Evolutionary conservation across 1,140 invertebrate genomes (phyloP).

Genomic region (Ips nitidus): DNA sequence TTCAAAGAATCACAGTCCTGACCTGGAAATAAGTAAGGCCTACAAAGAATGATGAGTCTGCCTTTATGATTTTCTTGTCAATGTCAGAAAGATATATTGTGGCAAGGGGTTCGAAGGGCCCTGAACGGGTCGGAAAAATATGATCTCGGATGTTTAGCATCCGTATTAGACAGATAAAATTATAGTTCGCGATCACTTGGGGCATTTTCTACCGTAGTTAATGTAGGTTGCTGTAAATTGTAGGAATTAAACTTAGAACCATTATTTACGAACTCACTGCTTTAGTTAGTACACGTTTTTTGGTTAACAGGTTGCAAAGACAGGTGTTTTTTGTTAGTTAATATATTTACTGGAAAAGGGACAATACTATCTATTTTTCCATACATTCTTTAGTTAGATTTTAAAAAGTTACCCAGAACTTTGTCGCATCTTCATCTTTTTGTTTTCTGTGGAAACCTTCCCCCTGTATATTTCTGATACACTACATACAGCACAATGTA

Average conservation of each 20-base stretch:
- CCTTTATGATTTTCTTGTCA: constrained; percentile 44
- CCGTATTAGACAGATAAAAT: constrained; percentile 38
- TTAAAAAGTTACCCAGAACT: too few relatives aligned
- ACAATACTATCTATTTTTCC: too few relatives aligned
- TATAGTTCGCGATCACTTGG: constrained; percentile 37
- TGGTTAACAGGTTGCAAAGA: too few relatives aligned
- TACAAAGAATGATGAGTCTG: constrained; percentile 36
- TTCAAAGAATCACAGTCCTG: not conserved
- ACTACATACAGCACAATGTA: too few relatives aligned
- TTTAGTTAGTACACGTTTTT: not conserved
- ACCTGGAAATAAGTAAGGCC: constrained; percentile 15
- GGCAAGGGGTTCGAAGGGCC: constrained; percentile 28
- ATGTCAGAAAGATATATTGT: constrained; percentile 43
- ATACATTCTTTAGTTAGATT: too few relatives aligned
- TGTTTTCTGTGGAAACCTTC: too few relatives aligned
- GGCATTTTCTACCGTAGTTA: constrained; percentile 37
- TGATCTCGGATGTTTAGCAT: constrained; percentile 24
- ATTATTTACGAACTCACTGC: constrained; percentile 9
- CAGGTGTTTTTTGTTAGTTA: too few relatives aligned
- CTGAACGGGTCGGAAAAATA: constrained; percentile 24
- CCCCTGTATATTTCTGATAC: too few relatives aligned
- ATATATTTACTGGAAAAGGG: too few relatives aligned
- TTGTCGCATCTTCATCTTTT: too few relatives aligned
- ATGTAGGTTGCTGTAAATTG: constrained; percentile 27
- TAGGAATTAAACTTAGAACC: constrained; percentile 16